These are phyloP conservation scores for Leontopithecus rosalia DNA, from an alignment of 2,797 vertebrate genomes.

Conservation along the genomic window DNA sequence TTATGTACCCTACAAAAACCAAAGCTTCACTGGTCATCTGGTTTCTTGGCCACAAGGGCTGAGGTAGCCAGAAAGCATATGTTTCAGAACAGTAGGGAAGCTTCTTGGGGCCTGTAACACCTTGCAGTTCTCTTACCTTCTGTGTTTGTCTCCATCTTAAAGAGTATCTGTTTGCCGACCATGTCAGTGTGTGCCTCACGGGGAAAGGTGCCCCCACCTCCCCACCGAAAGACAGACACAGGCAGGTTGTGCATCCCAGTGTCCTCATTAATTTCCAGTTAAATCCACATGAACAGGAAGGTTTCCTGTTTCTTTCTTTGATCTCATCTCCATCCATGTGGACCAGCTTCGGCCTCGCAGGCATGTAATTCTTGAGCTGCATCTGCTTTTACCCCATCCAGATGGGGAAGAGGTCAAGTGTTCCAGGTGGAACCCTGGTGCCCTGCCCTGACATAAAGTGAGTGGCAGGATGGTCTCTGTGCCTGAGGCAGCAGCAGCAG, in stretches of 20 bases:
- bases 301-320: not conserved
- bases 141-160: not conserved
- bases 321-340: not conserved
- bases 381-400: not conserved
- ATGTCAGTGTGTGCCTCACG: not conserved
- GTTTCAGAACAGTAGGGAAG: not conserved
- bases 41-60: not conserved
- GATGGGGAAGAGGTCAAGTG: not conserved
- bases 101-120: not conserved
- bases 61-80: not conserved
- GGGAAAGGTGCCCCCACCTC: not conserved
- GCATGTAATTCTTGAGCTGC: not conserved
- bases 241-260: not conserved
- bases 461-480: not conserved
- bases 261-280: not conserved
- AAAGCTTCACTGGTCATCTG: not conserved
- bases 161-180: not conserved
- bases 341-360: not conserved
- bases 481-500: rapidly evolving
- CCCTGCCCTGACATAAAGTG: not conserved
- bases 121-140: not conserved
- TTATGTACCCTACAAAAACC: rapidly evolving
- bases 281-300: not conserved
- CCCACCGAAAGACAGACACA: rapidly evolving
- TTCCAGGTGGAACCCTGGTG: not conserved